Evolutionary conservation across 2,113 vertebrate species (phyloP).

Genomic region (Gila orcuttii): DNA sequence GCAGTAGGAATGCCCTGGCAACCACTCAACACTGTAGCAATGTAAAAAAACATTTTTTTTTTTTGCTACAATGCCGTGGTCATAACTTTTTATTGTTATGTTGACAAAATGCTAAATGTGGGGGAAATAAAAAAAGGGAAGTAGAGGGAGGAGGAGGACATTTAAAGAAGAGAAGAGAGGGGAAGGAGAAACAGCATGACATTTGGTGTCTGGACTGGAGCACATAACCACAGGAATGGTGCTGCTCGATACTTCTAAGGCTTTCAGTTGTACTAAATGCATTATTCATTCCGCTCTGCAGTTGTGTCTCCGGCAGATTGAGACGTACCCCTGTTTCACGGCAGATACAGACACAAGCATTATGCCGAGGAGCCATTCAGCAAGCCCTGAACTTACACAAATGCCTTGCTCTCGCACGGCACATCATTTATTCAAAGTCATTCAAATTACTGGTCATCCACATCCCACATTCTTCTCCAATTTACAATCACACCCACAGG

Average conservation of each 20-base stretch:
- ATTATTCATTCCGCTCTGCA: conserved; percentile 60
- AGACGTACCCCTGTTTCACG: conserved; percentile 34
- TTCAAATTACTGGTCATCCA: neutral
- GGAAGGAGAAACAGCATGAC: conserved; percentile 1
- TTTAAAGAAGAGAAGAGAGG: neutral
- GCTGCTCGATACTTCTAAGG: conserved; percentile 58
- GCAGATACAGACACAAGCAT: conserved; percentile 10
- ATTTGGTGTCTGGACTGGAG: conserved; percentile 45
- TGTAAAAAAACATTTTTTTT: too few relatives aligned
- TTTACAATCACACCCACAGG: neutral
- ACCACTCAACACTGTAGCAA: neutral
- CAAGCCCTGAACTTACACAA: neutral
- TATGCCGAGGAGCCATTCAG: neutral
- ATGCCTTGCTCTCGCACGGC: conserved; percentile 12
- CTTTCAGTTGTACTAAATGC: conserved; percentile 57
- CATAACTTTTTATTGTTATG: neutral
- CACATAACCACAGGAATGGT: conserved; percentile 45
- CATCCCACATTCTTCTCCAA: neutral
- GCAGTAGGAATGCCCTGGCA: neutral
- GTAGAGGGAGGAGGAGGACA: neutral
- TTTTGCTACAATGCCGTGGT: neutral
- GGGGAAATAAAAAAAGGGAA: neutral
- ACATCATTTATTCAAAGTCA: conserved; percentile 19
- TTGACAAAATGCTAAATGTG: neutral
- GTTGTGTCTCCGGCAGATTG: conserved; percentile 43